Percentiles rank a stretch among this genome's conserved stretches.
Conservation (phyloP, 2,888 invertebrate species). For the Ochlodes sylvanus region DNA sequence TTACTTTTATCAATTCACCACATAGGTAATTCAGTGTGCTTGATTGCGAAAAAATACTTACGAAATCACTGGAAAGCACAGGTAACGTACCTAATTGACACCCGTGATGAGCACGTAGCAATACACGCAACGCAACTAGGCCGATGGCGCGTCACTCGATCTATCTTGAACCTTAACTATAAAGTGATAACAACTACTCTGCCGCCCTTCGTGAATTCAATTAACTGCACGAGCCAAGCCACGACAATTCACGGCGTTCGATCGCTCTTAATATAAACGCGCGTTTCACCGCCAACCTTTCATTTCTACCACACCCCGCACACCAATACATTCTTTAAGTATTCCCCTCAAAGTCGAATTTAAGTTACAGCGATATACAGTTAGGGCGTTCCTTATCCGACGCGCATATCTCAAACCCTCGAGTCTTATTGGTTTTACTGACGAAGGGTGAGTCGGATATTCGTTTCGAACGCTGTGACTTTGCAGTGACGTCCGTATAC, state of each 20-base stretch:
- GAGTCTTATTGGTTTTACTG: conserved; percentile 81
- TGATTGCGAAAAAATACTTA: neutral
- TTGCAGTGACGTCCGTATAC: conserved; percentile 60
- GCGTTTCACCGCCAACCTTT: conserved; percentile 64
- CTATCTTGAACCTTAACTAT: conserved; percentile 12
- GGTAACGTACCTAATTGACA: conserved; percentile 42
- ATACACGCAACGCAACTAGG: conserved; percentile 44
- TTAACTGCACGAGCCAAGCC: conserved; percentile 2
- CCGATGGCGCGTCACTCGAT: neutral
- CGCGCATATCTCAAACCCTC: conserved; percentile 66
- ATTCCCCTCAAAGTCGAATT: conserved; percentile 47
- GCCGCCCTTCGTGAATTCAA: conserved; percentile 2
- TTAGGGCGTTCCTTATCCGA: conserved; percentile 69
- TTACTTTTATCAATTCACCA: neutral
- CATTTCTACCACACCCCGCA: conserved; percentile 48
- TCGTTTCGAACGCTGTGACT: conserved; percentile 61
- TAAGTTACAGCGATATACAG: conserved; percentile 46
- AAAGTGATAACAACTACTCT: neutral
- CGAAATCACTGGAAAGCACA: conserved; percentile 7
- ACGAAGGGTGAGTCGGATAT: conserved; percentile 71
- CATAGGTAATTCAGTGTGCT: neutral
- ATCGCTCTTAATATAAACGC: conserved; percentile 53
- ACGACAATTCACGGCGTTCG: neutral
- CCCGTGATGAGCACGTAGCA: conserved; percentile 50
- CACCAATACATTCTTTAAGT: neutral